Base-by-base conservation (phyloP, 2,888 invertebrate genomes). In the Lasioglossum zephyrum region DNA sequence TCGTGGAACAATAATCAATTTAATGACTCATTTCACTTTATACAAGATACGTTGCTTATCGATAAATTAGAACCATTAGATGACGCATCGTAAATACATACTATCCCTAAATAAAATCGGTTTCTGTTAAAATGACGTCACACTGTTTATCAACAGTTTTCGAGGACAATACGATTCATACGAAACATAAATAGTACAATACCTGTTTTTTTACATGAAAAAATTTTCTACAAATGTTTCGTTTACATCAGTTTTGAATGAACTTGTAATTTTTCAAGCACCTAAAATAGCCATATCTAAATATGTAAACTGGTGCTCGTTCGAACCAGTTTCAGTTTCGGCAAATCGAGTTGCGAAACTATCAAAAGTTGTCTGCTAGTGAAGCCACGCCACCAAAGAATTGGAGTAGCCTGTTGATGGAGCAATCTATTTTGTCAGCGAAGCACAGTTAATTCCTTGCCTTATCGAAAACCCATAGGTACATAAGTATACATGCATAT, bases 141-240 rank as follows among this genome's bases (percentile, higher is more conserved):
- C 9, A n/a, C 70, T 70, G 11, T 41, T 41, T 41, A 70, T 41
- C 70, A 31, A 41, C 70, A 41, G n/a, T n/a, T n/a, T 41, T 22
- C 0, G 5, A n/a, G 39, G 1, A 5, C 11, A n/a, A 4, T 39
- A 13, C 4, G 0, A 22, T n/a, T 41, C 13, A 70, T 70, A 70
- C n/a, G 9, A 9, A n/a, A 39, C 2, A n/a, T 22, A 41, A n/a
- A n/a, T n/a, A n/a, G n/a, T 70, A n/a, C 0, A 13, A 11, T 70
- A 70, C 70, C n/a, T 70, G n/a, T 70, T 13, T 41, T 11, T 11
- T 13, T 5, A n/a, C 41, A 70, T 39, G 0, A 4, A 11, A 70
- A 83, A 41, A 57, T 73, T 84, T 77, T 63, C 63, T 31, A 63
- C 8, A 44, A 73, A 57, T 22, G 69, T 57, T 53, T 18, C 31